A percentile compares a stretch with the other conserved stretches of the same genome.
Conservation (phyloP, 2,888 invertebrate genomes). For the Portevinia maculata region DNA sequence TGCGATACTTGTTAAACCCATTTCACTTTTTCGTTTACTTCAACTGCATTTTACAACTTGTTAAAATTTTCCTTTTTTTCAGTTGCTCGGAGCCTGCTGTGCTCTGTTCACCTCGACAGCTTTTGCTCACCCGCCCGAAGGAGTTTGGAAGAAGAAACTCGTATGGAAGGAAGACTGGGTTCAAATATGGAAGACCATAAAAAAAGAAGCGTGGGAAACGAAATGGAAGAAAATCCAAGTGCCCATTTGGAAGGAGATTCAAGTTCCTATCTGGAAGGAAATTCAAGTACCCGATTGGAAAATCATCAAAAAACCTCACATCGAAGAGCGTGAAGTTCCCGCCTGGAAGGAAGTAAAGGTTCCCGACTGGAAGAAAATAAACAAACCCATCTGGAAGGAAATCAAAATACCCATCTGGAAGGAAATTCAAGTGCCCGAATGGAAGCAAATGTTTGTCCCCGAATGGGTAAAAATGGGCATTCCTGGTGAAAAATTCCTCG, state of each 20-base stretch:
- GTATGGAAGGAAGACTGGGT: conserved; percentile 92
- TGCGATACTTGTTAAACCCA: too few species aligned
- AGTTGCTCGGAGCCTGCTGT: conserved; percentile 81
- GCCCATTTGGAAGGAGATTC: conserved; percentile 90
- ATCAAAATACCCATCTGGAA: conserved; percentile 89
- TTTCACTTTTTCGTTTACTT: not conserved
- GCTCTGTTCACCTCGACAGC: conserved; percentile 80
- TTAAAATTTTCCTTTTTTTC: conserved; percentile 34
- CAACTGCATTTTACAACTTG: not conserved
- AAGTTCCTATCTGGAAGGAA: conserved; percentile 91
- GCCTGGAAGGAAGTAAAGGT: conserved; percentile 89
- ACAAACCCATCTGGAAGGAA: conserved; percentile 85
- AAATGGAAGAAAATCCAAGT: conserved; percentile 90
- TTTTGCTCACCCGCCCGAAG: conserved; percentile 84
- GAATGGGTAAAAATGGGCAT: conserved; percentile 86
- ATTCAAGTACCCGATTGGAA: conserved; percentile 90
- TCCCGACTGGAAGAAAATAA: conserved; percentile 86
- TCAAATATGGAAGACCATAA: conserved; percentile 88
- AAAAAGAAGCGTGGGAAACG: conserved; percentile 89
- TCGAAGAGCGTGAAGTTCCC: conserved; percentile 89
- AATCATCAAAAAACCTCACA: conserved; percentile 84
- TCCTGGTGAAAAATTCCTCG: conserved; percentile 91
- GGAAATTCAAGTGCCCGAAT: conserved; percentile 84
- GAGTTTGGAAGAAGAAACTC: conserved; percentile 92
- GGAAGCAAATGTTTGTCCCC: conserved; percentile 86